A percentile compares a stretch with the other conserved stretches of the same genome.
These are phyloP conservation scores for Drosophila yooni DNA, from an alignment of 2,888 invertebrate species.

Conservation along the genomic window DNA sequence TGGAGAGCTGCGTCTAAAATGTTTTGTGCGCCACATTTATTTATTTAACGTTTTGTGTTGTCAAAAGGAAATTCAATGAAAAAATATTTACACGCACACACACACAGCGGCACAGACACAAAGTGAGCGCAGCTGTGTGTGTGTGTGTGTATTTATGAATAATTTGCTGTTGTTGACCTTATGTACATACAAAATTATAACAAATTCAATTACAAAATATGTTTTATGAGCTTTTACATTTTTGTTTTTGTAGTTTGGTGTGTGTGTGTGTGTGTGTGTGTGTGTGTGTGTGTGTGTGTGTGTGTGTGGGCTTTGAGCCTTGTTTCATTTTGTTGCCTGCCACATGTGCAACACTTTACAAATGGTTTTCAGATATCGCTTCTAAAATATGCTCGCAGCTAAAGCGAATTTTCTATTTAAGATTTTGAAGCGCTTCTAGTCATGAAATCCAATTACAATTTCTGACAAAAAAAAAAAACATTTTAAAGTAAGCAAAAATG, in stretches of 20 bases:
- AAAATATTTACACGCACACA: conserved; percentile 33
- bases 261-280: neutral
- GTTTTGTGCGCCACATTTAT: conserved; percentile 46
- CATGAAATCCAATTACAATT: neutral
- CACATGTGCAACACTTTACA: neutral
- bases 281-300: neutral
- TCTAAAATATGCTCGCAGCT: neutral
- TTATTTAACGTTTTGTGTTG: conserved; percentile 69
- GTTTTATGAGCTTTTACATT: conserved; percentile 51
- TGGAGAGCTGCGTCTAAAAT: conserved; percentile 23
- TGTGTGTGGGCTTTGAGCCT: conserved; percentile 6
- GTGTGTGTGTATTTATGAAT: conserved; percentile 31
- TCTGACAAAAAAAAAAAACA: neutral
- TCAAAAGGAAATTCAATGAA: conserved; percentile 66
- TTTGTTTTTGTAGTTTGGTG: neutral
- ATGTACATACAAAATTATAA: conserved; percentile 66
- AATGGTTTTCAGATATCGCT: neutral
- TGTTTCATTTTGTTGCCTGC: conserved; percentile 8
- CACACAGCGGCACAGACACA: conserved; percentile 1
- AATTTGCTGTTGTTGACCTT: conserved; percentile 59
- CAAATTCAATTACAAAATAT: conserved; percentile 77
- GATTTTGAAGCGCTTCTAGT: neutral
- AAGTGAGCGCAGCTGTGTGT: conserved; percentile 3
- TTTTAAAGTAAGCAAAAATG: neutral
- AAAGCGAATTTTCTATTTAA: neutral